Evolutionary conservation across 2,888 invertebrate genomes (phyloP).

Genomic region (Lordiphosa andalusiaca): DNA sequence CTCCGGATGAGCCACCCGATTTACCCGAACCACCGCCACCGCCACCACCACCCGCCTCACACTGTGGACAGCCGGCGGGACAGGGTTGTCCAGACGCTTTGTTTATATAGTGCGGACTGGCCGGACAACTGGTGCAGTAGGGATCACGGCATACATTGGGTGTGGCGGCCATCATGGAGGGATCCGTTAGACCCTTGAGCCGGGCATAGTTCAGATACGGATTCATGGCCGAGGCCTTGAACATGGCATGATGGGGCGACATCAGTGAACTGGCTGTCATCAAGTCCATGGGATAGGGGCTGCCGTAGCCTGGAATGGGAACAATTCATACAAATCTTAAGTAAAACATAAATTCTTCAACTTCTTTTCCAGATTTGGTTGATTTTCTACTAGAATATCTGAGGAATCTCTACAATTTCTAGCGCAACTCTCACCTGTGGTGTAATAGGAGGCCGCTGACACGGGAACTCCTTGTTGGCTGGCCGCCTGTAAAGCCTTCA

Average conservation of each 20-base stretch:
- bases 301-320: slow-evolving; percentile 79
- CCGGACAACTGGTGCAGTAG: slow-evolving; percentile 94
- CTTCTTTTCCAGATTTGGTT: too few relatives aligned
- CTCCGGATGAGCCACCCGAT: slow-evolving; percentile 14
- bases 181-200: slow-evolving; percentile 84
- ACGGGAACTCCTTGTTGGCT: slow-evolving; percentile 57
- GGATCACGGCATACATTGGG: slow-evolving; percentile 93
- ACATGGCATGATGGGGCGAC: slow-evolving; percentile 87
- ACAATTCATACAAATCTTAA: too few relatives aligned
- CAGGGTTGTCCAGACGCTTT: slow-evolving; percentile 84
- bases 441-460: slow-evolving; percentile 81
- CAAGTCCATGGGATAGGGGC: slow-evolving; percentile 86
- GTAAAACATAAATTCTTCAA: too few relatives aligned
- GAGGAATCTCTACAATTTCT: too few relatives aligned
- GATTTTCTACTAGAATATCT: too few relatives aligned
- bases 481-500: slow-evolving; percentile 79
- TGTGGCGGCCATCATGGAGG: slow-evolving; percentile 83
- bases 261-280: slow-evolving; percentile 88
- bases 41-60: slow-evolving; percentile 82
- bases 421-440: neutral
- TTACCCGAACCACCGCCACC: slow-evolving; percentile 30
- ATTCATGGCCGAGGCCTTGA: slow-evolving; percentile 87
- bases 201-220: slow-evolving; percentile 93
- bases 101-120: slow-evolving; percentile 88
- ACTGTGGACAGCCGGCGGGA: slow-evolving; percentile 93